Percentiles rank a stretch among this genome's conserved stretches.
Evolutionary conservation across 1,140 invertebrate species (phyloP).

Genomic region (Sminthurides bifidus): DNA sequence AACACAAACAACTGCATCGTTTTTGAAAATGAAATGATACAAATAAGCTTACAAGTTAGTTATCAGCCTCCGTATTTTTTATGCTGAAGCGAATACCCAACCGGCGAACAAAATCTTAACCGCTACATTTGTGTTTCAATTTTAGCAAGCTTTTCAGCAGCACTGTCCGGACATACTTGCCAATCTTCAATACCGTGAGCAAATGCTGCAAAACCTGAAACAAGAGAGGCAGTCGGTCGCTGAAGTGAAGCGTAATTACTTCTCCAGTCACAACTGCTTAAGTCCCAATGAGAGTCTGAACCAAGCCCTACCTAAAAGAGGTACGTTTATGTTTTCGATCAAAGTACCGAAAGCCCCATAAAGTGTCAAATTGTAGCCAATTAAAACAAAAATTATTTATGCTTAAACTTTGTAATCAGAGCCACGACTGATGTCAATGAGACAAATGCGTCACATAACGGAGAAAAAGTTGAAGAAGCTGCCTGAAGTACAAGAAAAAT

Average conservation of each 20-base stretch:
- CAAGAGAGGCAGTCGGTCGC: background rate
- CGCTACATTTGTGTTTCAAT: background rate
- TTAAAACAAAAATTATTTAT: constrained; percentile 3
- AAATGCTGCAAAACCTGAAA: constrained; percentile 3
- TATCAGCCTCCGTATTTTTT: background rate
- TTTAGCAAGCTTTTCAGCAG: background rate
- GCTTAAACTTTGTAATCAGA: constrained; percentile 3
- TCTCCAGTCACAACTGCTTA: background rate
- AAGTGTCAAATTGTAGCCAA: background rate
- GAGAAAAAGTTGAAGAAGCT: constrained; percentile 40
- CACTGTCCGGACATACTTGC: background rate
- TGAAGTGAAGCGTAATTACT: background rate
- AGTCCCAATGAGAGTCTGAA: constrained; percentile 3
- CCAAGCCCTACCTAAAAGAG: constrained; percentile 5
- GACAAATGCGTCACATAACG: constrained; percentile 39
- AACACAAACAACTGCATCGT: no score
- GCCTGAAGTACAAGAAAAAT: constrained; percentile 40
- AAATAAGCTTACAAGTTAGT: constrained; percentile 3
- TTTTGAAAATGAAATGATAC: background rate
- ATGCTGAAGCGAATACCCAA: no score
- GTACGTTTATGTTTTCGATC: background rate
- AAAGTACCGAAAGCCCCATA: background rate
- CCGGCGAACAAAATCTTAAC: no score
- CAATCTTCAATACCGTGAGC: background rate
- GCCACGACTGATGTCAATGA: constrained; percentile 11